phyloP scores from a whole-genome alignment of 53 echinoderm and acorn worm species.

The Hippasteria phrygiana region DNA sequence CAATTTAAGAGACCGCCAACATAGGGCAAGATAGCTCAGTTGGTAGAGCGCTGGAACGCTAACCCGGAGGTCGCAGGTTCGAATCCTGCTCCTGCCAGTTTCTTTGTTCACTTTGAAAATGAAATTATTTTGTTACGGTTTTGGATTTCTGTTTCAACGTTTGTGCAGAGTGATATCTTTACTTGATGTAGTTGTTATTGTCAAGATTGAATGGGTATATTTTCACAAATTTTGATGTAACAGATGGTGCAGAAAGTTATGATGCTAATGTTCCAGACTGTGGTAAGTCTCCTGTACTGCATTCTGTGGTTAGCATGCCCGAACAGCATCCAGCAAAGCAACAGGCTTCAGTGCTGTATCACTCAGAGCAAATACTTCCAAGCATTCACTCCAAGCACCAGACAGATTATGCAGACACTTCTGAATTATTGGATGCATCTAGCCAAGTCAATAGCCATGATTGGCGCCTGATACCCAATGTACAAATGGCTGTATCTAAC shows the following conservation, averaged over 20 bases:
- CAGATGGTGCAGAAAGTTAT: background rate
- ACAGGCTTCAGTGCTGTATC: background rate
- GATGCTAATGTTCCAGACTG: background rate
- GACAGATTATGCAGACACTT: background rate
- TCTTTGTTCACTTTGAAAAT: no score
- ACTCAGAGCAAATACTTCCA: background rate
- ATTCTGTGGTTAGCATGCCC: background rate
- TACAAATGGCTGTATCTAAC: slow-evolving; percentile 1
- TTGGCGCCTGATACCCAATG: no score
- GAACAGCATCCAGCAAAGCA: background rate
- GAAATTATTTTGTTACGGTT: no score
- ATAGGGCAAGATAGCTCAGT: no score
- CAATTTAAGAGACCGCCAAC: no score
- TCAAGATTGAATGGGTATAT: background rate
- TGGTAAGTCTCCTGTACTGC: background rate
- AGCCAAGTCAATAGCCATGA: background rate
- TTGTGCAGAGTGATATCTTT: no score
- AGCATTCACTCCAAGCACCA: background rate
- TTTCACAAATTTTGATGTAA: background rate
- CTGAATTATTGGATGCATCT: background rate
- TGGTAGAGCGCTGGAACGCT: no score
- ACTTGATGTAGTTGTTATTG: no score
- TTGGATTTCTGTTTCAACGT: no score
- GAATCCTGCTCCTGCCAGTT: no score
- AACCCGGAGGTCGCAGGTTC: no score